phyloP scores from a whole-genome alignment of 2,113 vertebrate genomes.

The Xiphophorus couchianus region DNA sequence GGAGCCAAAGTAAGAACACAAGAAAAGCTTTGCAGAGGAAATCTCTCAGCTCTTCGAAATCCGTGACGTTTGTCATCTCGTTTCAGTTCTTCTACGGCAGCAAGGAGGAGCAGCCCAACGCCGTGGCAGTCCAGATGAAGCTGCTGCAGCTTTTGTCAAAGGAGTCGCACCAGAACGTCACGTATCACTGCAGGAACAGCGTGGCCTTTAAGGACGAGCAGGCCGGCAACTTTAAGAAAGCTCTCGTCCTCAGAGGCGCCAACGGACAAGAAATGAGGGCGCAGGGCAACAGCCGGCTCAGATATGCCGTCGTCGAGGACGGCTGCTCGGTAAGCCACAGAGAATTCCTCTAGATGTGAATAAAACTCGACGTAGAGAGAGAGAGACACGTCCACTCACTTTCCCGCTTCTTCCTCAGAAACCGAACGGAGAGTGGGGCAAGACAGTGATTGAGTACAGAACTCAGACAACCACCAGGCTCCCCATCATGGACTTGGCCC shows the following conservation, averaged over 20 bases:
- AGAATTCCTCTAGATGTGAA: neutral
- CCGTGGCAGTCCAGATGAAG: slow-evolving; percentile 90
- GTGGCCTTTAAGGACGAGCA: slow-evolving; percentile 89
- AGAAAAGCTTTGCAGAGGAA: neutral
- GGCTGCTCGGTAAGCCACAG: slow-evolving; percentile 86
- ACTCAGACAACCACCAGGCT: slow-evolving; percentile 91
- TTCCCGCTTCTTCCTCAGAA: slow-evolving; percentile 69
- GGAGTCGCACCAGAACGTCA: slow-evolving; percentile 92
- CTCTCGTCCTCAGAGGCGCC: slow-evolving; percentile 87
- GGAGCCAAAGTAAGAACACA: slow-evolving; percentile 84
- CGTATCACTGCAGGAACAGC: slow-evolving; percentile 94
- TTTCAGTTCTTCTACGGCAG: slow-evolving; percentile 90
- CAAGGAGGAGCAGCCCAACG: slow-evolving; percentile 80
- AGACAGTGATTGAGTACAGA: slow-evolving; percentile 92
- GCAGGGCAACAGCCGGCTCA: slow-evolving; percentile 86
- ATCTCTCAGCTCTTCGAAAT: neutral
- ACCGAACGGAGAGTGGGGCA: slow-evolving; percentile 83
- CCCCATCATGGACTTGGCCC: slow-evolving; percentile 90
- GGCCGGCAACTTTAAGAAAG: slow-evolving; percentile 87
- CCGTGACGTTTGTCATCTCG: neutral
- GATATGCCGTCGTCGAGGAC: slow-evolving; percentile 89
- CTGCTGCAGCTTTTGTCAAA: slow-evolving; percentile 94
- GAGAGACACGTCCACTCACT: neutral
- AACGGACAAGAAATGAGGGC: slow-evolving; percentile 94
- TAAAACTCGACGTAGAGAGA: neutral